These are phyloP conservation scores for Rhinolophus sinicus DNA, from an alignment of 2,113 vertebrate species.

Conservation along the genomic window DNA sequence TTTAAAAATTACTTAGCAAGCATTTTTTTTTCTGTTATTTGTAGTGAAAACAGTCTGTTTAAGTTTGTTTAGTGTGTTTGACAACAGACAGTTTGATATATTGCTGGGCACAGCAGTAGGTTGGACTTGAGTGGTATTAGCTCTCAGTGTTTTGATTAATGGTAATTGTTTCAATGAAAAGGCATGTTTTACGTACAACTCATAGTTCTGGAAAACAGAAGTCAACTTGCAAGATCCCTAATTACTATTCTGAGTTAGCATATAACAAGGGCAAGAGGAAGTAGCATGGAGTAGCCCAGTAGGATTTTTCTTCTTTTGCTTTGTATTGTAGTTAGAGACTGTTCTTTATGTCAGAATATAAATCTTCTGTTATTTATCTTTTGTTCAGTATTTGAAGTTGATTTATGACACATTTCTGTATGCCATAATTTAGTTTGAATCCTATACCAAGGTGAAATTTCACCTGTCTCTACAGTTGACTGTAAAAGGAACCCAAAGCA, in stretches of 20 bases:
- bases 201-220: slow-evolving; percentile 89
- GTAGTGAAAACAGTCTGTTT: slow-evolving; percentile 87
- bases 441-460: slow-evolving; percentile 66
- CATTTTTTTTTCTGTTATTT: slow-evolving; percentile 87
- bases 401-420: slow-evolving; percentile 82
- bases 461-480: slow-evolving; percentile 59
- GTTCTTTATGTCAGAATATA: slow-evolving; percentile 84
- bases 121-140: slow-evolving; percentile 91
- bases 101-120: slow-evolving; percentile 91
- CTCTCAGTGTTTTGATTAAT: slow-evolving; percentile 92
- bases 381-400: slow-evolving; percentile 80
- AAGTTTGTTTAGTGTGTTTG: slow-evolving; percentile 90
- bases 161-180: slow-evolving; percentile 92
- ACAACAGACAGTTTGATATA: slow-evolving; percentile 93
- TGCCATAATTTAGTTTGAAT: slow-evolving; percentile 79
- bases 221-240: slow-evolving; percentile 89
- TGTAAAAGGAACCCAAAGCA: slow-evolving; percentile 53
- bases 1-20: slow-evolving; percentile 88
- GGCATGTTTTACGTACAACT: slow-evolving; percentile 88
- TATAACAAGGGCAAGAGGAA: slow-evolving; percentile 85
- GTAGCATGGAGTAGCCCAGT: slow-evolving; percentile 76
- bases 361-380: slow-evolving; percentile 85
- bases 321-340: slow-evolving; percentile 81
- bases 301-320: slow-evolving; percentile 79
- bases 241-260: slow-evolving; percentile 89